Conservation (phyloP, 2,797 vertebrate genomes). For the Morus bassanus region DNA sequence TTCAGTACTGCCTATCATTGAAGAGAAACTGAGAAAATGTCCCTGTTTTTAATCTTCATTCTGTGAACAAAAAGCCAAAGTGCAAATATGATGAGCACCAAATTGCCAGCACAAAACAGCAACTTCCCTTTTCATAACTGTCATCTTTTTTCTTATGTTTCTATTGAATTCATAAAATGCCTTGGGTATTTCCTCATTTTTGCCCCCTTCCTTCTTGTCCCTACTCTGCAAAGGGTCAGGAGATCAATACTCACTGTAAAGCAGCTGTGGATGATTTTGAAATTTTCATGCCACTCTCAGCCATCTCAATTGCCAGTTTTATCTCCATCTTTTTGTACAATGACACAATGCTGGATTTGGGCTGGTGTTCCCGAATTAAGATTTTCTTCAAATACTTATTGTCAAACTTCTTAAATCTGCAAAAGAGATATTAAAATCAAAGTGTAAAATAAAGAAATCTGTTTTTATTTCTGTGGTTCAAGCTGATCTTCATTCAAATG, state of each 20-base stretch:
- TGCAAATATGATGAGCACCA: background rate
- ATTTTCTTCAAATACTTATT: slow-evolving; percentile 87
- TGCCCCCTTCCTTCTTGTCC: background rate
- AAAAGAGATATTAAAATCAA: background rate
- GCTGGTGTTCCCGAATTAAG: slow-evolving; percentile 84
- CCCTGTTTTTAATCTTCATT: background rate
- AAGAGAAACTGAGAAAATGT: background rate
- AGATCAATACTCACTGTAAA: slow-evolving; percentile 77
- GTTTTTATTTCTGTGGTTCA: background rate
- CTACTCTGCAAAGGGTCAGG: background rate
- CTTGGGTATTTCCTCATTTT: background rate
- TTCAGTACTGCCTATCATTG: background rate
- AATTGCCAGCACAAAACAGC: background rate
- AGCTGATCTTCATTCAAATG: background rate
- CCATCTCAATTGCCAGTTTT: slow-evolving; percentile 91
- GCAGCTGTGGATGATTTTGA: slow-evolving; percentile 72
- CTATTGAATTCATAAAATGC: background rate
- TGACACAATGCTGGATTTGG: slow-evolving; percentile 91
- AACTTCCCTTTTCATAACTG: background rate
- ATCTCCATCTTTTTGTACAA: slow-evolving; percentile 96
- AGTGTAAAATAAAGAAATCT: background rate
- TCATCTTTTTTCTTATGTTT: background rate
- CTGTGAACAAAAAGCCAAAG: background rate
- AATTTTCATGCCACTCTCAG: slow-evolving; percentile 82
- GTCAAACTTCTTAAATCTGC: slow-evolving; percentile 94